These are phyloP conservation scores for Ashinkailepas kermadecensis DNA, from an alignment of 2,888 invertebrate genomes.

Conservation along the genomic window DNA sequence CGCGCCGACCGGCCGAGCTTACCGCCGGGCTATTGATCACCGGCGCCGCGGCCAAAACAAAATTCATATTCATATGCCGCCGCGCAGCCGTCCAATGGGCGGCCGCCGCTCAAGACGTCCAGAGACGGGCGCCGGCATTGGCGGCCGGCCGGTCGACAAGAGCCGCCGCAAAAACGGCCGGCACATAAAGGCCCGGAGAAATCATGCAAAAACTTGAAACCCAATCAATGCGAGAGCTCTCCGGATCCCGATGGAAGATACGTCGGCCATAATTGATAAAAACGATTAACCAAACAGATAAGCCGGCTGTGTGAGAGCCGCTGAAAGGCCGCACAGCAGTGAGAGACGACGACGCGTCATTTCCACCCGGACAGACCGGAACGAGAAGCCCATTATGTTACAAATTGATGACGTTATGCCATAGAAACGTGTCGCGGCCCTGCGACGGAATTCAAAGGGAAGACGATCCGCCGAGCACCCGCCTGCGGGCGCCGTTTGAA, in stretches of 20 bases:
- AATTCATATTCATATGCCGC: conserved; percentile 8
- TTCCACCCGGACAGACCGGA: not conserved
- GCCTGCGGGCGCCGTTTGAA: not conserved
- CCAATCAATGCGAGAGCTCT: conserved; percentile 9
- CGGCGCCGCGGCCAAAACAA: not conserved
- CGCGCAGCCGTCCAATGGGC: not conserved
- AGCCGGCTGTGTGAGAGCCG: not conserved
- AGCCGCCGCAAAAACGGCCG: not conserved
- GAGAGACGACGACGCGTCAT: not conserved
- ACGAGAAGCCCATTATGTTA: not conserved
- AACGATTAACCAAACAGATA: conserved; percentile 20
- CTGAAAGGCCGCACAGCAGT: not conserved
- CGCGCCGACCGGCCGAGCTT: not conserved
- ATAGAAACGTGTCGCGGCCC: not conserved
- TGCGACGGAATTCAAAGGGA: not conserved
- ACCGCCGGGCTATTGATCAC: not conserved
- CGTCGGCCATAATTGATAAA: conserved; percentile 7
- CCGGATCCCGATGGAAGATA: not conserved
- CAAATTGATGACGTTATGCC: conserved; percentile 16
- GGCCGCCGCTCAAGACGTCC: not conserved
- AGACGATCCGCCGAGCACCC: too few species aligned
- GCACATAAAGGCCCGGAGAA: not conserved
- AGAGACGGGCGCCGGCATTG: not conserved
- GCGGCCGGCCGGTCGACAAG: not conserved
- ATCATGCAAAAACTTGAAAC: conserved; percentile 14